Evolutionary conservation across 2,797 vertebrate species (phyloP).

Genomic region (Rhincodon typus): DNA sequence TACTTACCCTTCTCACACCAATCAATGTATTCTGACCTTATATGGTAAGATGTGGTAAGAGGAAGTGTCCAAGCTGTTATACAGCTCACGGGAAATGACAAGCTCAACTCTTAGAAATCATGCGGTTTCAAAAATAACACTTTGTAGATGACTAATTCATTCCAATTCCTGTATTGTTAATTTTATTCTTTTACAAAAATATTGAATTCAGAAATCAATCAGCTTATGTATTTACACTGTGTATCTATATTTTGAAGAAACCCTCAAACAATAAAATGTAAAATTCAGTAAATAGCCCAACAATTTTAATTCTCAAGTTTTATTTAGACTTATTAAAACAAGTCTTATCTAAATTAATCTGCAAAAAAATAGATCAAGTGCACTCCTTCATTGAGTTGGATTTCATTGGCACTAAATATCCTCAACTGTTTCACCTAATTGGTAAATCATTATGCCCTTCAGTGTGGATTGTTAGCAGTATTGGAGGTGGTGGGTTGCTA

Average conservation of each 20-base stretch:
- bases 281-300: not conserved
- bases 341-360: not conserved
- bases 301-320: not conserved
- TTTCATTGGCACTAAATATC: not conserved
- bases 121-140: not conserved
- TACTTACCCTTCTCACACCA: not conserved
- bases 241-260: not conserved
- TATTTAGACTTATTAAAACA: not conserved
- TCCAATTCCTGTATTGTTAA: not conserved
- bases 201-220: not conserved
- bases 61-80: not conserved
- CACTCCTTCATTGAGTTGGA: not conserved
- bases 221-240: not conserved
- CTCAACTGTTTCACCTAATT: not conserved
- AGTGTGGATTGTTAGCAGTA: not conserved
- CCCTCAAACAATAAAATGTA: not conserved
- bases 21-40: not conserved
- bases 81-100: not conserved
- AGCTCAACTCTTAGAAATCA: not conserved
- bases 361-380: not conserved
- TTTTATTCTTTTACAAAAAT: conserved; percentile 1
- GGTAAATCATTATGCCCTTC: not conserved
- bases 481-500: not conserved
- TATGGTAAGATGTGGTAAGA: not conserved
- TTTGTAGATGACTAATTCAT: conserved; percentile 8